Evolutionary conservation across 2,797 vertebrate species (phyloP).

Genomic region (Tenualosa thibaudeaui): DNA sequence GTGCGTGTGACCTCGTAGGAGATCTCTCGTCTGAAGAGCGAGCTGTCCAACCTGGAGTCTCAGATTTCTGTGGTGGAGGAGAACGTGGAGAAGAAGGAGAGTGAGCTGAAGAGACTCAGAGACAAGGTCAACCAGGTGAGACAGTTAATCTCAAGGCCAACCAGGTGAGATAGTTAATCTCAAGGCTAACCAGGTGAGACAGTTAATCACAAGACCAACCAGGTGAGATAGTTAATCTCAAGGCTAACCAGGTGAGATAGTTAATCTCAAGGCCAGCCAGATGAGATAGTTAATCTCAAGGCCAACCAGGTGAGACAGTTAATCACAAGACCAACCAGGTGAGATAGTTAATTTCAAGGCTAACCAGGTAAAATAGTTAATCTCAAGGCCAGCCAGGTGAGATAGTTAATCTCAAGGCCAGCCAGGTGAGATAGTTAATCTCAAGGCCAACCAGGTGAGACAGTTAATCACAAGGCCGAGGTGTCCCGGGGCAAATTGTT

Average conservation of each 20-base stretch:
- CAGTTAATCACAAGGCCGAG: no score
- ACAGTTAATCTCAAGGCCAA: background rate
- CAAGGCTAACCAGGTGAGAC: no score
- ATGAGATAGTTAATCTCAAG: no score
- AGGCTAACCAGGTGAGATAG: no score
- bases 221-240: background rate
- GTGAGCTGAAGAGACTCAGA: slow-evolving; percentile 70
- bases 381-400: no score
- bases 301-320: no score
- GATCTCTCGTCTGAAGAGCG: slow-evolving; percentile 86
- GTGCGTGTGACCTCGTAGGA: slow-evolving; percentile 72
- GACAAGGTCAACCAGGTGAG: slow-evolving; percentile 82
- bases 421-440: background rate
- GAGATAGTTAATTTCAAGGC: no score
- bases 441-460: no score
- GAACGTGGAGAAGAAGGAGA: slow-evolving; percentile 69
- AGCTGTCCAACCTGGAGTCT: slow-evolving; percentile 80
- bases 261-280: background rate
- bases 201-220: no score
- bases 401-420: background rate
- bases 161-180: background rate
- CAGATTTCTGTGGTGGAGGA: slow-evolving; percentile 77
- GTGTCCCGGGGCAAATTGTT: no score
- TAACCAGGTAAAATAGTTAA: no score
- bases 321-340: no score